Evolutionary conservation across 1,140 invertebrate genomes (phyloP).

Genomic region (Brachionus sp.): DNA sequence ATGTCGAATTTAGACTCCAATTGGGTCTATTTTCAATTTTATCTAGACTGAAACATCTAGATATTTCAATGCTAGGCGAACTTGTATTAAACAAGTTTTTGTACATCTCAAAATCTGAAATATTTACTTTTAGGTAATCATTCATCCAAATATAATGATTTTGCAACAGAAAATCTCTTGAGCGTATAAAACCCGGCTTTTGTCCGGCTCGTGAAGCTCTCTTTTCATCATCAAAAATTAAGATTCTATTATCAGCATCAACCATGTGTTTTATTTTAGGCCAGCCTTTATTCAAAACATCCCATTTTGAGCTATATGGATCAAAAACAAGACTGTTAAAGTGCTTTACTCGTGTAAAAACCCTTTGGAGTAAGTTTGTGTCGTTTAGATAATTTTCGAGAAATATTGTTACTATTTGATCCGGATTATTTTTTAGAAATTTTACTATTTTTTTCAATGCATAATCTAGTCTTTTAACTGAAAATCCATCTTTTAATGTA

Average conservation of each 20-base stretch:
- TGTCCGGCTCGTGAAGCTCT: background rate
- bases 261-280: constrained; percentile 36
- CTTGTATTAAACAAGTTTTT: background rate
- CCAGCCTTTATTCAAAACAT: constrained; percentile 41
- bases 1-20: background rate
- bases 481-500: constrained; percentile 33
- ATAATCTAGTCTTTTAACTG: constrained; percentile 26
- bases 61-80: background rate
- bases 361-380: background rate
- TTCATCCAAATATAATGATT: constrained; percentile 25
- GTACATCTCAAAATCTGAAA: background rate
- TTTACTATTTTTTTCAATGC: constrained; percentile 13
- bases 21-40: background rate
- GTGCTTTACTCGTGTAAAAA: background rate
- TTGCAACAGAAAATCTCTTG: constrained; percentile 30
- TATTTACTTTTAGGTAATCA: constrained; percentile 2
- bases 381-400: constrained; percentile 29
- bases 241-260: background rate
- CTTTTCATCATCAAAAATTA: constrained; percentile 38
- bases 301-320: constrained; percentile 25
- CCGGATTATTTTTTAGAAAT: constrained; percentile 22
- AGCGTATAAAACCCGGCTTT: constrained; percentile 6
- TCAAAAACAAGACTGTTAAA: constrained; percentile 33
- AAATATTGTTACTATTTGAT: constrained; percentile 33
- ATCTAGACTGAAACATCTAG: constrained; percentile 23